Evolutionary conservation across 64 coral and sea anemone genomes (phyloP), one percentile per base, ranked within the genome.

Genomic region (Porites australiensis): DNA sequence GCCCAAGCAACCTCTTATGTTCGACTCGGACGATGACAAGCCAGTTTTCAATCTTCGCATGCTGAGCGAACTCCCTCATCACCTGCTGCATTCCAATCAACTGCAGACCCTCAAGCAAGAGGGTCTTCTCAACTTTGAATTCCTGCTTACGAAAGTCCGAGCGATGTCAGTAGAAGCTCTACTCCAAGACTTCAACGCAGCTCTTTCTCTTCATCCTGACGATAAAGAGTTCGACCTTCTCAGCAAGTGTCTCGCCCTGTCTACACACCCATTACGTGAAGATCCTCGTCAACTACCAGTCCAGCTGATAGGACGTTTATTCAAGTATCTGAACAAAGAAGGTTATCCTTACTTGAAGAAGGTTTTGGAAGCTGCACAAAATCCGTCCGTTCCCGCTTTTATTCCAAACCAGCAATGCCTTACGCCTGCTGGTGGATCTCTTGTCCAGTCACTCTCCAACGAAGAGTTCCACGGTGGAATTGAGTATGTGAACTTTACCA

Each of bases 21-120:
- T 94, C 74, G 94, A 92, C 13, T 69, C 57, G 2, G 94, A 64
- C 27, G 77, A 96, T 19, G 87, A 94, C 58, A 91, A 96, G 43
- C 87, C 94, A 13, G 83, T 99, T 46, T 99, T 99, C 59, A 99
- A 99, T 83, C 61, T 91, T 48, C 95, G 98, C 12, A 99, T 93
- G 79, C 72, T 99, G 5, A 95, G 60, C 49, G 94, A 99, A 54
- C 51, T 99, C 9, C 98, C 98, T 52, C 93, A 96, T 74, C 94
- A 99, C 57, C 87, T 99, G 4, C 64, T 94, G 63, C 82, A 92
- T 22, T 90, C 94, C 54, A 71, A 82, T 13, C 91, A 99, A 63
- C 79, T 88, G 52, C 62, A 88, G 27, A 91, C 49, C 14, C 45
- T 88, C 13, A 96, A 96, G 68, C 82, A 92, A 54, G 77, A 96